These are phyloP conservation scores for Ibycter americanus DNA, from an alignment of 2,797 vertebrate genomes.

Conservation along the genomic window DNA sequence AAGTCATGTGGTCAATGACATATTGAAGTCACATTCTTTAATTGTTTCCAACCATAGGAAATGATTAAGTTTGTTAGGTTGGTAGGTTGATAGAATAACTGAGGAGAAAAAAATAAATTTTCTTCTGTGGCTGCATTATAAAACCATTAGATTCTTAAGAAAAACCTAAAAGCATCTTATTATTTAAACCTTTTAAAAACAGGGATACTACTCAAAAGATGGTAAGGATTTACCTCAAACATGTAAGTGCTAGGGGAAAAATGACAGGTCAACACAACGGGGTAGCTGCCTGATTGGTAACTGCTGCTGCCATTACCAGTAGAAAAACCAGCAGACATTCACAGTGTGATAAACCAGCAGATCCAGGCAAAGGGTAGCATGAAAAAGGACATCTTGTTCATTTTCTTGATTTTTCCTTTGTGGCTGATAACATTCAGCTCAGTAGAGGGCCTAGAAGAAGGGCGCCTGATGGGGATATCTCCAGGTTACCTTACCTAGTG, in stretches of 20 bases:
- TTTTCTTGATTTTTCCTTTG: not conserved
- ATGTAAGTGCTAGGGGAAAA: not conserved
- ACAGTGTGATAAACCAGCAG: not conserved
- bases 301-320: not conserved
- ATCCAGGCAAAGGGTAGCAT: not conserved
- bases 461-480: fast-evolving
- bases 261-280: not conserved
- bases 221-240: not conserved
- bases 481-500: not conserved
- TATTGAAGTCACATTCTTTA: not conserved
- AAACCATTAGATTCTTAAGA: not conserved
- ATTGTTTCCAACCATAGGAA: not conserved
- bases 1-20: not conserved
- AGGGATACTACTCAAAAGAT: not conserved
- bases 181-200: not conserved
- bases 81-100: not conserved
- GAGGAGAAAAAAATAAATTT: not conserved
- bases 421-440: not conserved
- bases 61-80: not conserved
- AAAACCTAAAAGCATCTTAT: not conserved
- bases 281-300: not conserved
- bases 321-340: not conserved
- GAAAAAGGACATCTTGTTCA: not conserved
- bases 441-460: not conserved
- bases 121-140: not conserved